phyloP scores from a whole-genome alignment of 37 sponge, comb jelly and placozoan species.

The Lycopodina hypogea region DNA sequence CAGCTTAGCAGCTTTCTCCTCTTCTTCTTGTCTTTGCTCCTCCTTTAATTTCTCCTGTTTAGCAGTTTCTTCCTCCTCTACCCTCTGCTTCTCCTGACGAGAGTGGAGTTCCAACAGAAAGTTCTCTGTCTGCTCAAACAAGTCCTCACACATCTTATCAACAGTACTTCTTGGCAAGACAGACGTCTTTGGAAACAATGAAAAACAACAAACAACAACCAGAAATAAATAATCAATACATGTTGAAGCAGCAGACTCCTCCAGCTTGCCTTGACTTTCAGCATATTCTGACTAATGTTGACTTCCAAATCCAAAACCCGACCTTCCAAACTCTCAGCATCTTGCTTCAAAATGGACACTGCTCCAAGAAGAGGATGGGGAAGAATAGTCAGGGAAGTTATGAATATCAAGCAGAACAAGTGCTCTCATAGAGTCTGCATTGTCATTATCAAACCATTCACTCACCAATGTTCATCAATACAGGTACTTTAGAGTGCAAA shows the following conservation, averaged over 20 bases:
- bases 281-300: conserved; percentile 39
- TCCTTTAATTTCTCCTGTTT: conserved; percentile 25
- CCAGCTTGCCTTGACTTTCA: conserved; percentile 35
- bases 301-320: conserved; percentile 27
- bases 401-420: no score
- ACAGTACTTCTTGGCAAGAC: conserved; percentile 25
- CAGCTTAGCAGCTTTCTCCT: conserved; percentile 29
- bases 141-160: conserved; percentile 27
- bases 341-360: conserved; percentile 66
- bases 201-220: background rate
- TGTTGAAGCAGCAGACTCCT: background rate
- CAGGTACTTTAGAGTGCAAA: conserved; percentile 19
- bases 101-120: conserved; percentile 45
- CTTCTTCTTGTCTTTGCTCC: conserved; percentile 36
- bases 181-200: background rate
- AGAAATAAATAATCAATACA: background rate
- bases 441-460: no score
- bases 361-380: background rate
- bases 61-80: conserved; percentile 53
- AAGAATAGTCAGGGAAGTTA: no score
- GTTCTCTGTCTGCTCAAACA: conserved; percentile 25
- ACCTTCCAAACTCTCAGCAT: conserved; percentile 33
- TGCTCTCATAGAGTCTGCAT: no score
- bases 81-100: conserved; percentile 56
- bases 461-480: conserved; percentile 32